These are phyloP conservation scores for Streptopelia turtur DNA, from an alignment of 2,797 vertebrate genomes.

Conservation along the genomic window DNA sequence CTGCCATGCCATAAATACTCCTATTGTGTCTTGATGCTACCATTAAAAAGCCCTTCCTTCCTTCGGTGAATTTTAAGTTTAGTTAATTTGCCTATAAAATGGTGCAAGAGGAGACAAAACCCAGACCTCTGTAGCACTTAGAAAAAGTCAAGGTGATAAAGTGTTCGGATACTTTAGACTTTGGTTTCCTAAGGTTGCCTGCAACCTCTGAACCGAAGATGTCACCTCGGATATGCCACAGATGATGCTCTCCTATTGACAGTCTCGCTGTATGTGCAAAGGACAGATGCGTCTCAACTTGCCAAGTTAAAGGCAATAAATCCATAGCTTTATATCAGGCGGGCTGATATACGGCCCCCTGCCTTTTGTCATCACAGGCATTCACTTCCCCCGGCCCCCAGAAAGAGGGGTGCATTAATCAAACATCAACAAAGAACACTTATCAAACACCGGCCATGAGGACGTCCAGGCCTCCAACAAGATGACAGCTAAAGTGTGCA, in stretches of 20 bases:
- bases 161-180: conserved; percentile 52
- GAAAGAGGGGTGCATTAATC: conserved; percentile 84
- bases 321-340: conserved; percentile 82
- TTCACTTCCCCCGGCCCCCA: conserved; percentile 79
- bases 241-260: conserved; percentile 72
- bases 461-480: conserved; percentile 84
- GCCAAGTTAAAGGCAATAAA: conserved; percentile 87
- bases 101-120: conserved; percentile 32
- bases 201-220: conserved; percentile 72
- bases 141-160: conserved; percentile 66
- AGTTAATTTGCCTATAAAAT: conserved; percentile 45
- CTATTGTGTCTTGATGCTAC: conserved; percentile 15
- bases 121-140: conserved; percentile 31
- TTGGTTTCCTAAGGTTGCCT: conserved; percentile 66
- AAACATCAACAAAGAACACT: conserved; percentile 88
- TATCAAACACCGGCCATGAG: conserved; percentile 84
- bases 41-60: conserved; percentile 14
- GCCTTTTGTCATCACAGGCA: conserved; percentile 85
- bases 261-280: conserved; percentile 65
- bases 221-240: conserved; percentile 41
- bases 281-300: conserved; percentile 83
- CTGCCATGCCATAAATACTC: conserved; percentile 7
- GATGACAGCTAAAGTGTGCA: conserved; percentile 85
- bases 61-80: conserved; percentile 7
- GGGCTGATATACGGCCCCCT: conserved; percentile 82